phyloP scores from a whole-genome alignment of 2,888 invertebrate genomes.

The Melieria crassipennis region DNA sequence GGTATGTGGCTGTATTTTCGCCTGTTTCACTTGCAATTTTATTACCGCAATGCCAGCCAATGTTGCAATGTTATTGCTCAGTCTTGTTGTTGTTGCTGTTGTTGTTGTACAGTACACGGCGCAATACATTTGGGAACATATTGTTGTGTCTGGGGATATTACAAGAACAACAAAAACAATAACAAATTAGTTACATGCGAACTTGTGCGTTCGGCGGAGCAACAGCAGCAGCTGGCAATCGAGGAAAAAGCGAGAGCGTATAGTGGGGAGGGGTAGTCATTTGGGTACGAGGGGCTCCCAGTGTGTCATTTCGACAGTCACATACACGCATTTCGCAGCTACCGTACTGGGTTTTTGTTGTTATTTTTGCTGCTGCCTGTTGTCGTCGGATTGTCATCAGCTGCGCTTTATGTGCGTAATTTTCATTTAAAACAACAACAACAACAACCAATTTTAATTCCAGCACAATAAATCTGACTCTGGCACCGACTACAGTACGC shows the following conservation, averaged over 20 bases:
- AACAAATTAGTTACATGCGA: background rate
- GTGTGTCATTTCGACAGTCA: too few species aligned
- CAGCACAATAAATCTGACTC: conserved; percentile 25
- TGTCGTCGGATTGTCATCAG: conserved; percentile 44
- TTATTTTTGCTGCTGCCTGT: too few species aligned
- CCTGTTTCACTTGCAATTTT: conserved; percentile 40
- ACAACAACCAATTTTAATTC: conserved; percentile 17
- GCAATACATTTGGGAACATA: conserved; percentile 53
- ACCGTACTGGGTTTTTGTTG: too few species aligned
- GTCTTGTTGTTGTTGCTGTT: background rate
- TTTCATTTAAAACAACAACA: conserved; percentile 19
- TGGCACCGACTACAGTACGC: background rate
- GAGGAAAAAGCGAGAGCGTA: too few species aligned
- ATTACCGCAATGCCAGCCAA: conserved; percentile 7
- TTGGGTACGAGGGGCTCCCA: too few species aligned
- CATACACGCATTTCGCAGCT: too few species aligned
- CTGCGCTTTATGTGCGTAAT: conserved; percentile 44
- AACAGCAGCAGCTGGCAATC: too few species aligned
- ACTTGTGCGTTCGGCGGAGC: background rate
- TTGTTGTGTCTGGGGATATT: conserved; percentile 49
- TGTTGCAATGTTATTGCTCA: conserved; percentile 16
- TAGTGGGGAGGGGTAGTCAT: too few species aligned
- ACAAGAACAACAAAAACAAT: conserved; percentile 14
- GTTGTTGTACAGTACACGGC: conserved; percentile 1
- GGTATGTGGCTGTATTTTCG: conserved; percentile 25